These are phyloP conservation scores for Drosophila equinoxialis DNA, from an alignment of 1,140 invertebrate genomes.

Conservation along the genomic window DNA sequence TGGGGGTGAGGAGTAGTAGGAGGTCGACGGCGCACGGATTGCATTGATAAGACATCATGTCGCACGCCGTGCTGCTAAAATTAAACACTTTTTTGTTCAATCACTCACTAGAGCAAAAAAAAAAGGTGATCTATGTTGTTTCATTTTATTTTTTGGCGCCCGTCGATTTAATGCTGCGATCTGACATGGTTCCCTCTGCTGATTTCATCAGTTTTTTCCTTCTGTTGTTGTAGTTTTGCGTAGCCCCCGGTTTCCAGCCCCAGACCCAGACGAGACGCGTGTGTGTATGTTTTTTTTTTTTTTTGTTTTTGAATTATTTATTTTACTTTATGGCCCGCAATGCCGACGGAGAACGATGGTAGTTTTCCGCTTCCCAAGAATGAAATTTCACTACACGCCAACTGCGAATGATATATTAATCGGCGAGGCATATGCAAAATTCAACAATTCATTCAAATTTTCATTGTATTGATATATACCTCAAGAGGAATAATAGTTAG, in stretches of 20 bases:
- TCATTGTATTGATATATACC: too few relatives aligned
- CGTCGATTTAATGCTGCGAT: background rate
- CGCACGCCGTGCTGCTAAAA: constrained; percentile 65
- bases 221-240: background rate
- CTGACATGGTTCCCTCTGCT: background rate
- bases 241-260: constrained; percentile 7
- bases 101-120: background rate
- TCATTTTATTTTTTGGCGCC: background rate
- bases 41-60: constrained; percentile 59
- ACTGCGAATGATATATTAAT: constrained; percentile 12
- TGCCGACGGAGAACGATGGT: background rate
- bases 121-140: background rate
- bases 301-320: constrained; percentile 1
- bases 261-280: constrained; percentile 4
- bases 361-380: constrained; percentile 12
- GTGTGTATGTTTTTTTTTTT: background rate
- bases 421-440: background rate
- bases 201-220: constrained; percentile 2
- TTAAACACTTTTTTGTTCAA: constrained; percentile 43
- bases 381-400: constrained; percentile 8
- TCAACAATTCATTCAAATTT: background rate
- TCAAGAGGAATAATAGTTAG: too few relatives aligned
- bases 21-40: constrained; percentile 6
- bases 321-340: background rate
- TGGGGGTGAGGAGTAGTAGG: background rate